Conservation (phyloP, 2,888 invertebrate genomes). For the Plusia festucae region DNA sequence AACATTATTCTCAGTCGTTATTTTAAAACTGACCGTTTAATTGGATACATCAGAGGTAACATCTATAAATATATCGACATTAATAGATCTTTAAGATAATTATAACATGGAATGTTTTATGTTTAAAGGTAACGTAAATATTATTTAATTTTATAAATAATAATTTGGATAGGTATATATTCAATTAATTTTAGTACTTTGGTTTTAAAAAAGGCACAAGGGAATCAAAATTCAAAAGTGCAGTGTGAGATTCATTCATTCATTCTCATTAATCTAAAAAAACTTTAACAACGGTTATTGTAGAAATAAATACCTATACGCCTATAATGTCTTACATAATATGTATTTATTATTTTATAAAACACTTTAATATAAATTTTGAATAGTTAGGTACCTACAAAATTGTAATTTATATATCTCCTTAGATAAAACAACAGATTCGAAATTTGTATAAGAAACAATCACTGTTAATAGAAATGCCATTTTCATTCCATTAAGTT, state of each 20-base stretch:
- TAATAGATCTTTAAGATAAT: conserved; percentile 55
- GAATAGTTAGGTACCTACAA: conserved; percentile 21
- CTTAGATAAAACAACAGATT: conserved; percentile 34
- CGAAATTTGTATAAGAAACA: conserved; percentile 21
- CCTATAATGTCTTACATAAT: conserved; percentile 36
- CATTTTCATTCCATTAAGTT: conserved; percentile 13
- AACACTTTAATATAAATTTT: conserved; percentile 29
- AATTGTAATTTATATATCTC: conserved; percentile 19
- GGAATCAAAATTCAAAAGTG: conserved; percentile 62
- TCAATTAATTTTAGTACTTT: conserved; percentile 62
- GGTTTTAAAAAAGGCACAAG: conserved; percentile 77
- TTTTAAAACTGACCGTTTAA: conserved; percentile 41
- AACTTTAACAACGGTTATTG: conserved; percentile 45
- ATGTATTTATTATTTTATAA: conserved; percentile 36
- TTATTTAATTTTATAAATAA: conserved; percentile 48
- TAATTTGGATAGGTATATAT: conserved; percentile 48
- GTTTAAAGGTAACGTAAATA: conserved; percentile 48
- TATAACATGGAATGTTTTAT: conserved; percentile 62
- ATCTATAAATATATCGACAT: conserved; percentile 56
- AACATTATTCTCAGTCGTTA: conserved; percentile 44
- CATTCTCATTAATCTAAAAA: conserved; percentile 46
- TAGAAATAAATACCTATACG: conserved; percentile 53
- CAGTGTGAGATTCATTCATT: conserved; percentile 39
- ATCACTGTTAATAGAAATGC: conserved; percentile 8
- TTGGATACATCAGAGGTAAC: conserved; percentile 46